Conservation (phyloP, 2,797 vertebrate species). For the Neosalanx taihuensis region DNA sequence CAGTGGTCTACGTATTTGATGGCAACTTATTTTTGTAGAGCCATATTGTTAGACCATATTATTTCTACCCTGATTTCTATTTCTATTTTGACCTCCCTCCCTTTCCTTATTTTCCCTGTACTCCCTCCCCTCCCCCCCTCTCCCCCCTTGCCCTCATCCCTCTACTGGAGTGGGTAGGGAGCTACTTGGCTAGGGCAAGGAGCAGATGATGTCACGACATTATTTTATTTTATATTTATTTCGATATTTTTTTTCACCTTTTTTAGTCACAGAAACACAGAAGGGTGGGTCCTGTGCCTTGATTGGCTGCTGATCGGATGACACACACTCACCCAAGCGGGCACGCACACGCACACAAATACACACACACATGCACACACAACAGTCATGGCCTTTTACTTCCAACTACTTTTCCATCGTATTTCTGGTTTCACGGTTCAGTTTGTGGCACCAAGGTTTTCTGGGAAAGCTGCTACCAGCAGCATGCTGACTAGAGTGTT, state of each 20-base stretch:
- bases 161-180: slow-evolving; percentile 48
- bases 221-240: slow-evolving; percentile 71
- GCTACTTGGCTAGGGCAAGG: slow-evolving; percentile 54
- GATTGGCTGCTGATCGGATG: slow-evolving; percentile 54
- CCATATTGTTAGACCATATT: no score
- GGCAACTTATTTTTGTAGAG: no score
- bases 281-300: slow-evolving; percentile 61
- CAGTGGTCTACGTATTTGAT: no score
- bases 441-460: no score
- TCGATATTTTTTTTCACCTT: slow-evolving; percentile 73
- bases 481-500: no score
- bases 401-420: slow-evolving; percentile 34
- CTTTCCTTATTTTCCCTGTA: not conserved
- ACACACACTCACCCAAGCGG: slow-evolving; percentile 7
- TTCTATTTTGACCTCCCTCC: no score
- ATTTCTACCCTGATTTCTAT: not conserved
- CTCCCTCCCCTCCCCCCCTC: not conserved
- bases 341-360: not conserved
- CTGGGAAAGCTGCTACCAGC: no score
- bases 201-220: slow-evolving; percentile 75
- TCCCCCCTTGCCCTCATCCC: not conserved
- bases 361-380: not conserved
- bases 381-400: not conserved
- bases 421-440: slow-evolving; percentile 35
- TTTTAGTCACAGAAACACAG: slow-evolving; percentile 76